phyloP scores from a whole-genome alignment of 2,888 invertebrate species.

The Phortica magna region DNA sequence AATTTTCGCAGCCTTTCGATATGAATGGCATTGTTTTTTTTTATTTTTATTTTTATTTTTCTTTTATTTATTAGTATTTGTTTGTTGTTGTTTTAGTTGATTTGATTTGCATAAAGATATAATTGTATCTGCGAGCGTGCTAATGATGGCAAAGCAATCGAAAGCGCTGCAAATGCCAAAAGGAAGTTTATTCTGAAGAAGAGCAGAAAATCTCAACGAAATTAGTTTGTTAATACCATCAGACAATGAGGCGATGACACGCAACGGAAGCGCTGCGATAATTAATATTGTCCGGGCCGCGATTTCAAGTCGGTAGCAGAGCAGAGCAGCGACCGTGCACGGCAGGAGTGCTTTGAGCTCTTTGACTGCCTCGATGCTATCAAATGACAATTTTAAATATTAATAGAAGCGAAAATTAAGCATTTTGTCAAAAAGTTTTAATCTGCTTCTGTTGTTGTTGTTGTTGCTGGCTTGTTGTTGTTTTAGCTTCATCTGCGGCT shows the following conservation, averaged over 20 bases:
- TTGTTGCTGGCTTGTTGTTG: not conserved
- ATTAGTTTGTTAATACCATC: not conserved
- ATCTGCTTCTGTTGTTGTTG: constrained; percentile 19
- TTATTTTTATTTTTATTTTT: not conserved
- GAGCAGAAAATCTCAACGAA: constrained; percentile 1
- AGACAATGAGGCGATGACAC: constrained; percentile 5
- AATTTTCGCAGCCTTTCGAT: constrained; percentile 52
- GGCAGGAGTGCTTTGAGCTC: not conserved
- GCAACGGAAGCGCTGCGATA: constrained; percentile 20
- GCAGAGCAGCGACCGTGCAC: not conserved
- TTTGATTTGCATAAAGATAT: not conserved
- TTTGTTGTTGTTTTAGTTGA: not conserved
- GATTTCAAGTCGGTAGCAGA: not conserved
- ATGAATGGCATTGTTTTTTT: not conserved
- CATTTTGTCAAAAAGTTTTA: constrained; percentile 54
- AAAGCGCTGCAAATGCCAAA: not conserved
- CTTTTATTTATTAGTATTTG: not conserved
- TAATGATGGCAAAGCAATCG: not conserved
- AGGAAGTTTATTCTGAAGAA: not conserved
- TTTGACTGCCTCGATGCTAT: constrained; percentile 4
- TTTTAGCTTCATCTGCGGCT: not conserved
- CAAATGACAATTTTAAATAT: constrained; percentile 59
- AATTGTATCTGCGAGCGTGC: too few species aligned
- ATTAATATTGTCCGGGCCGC: not conserved
- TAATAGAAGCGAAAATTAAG: constrained; percentile 68